Evolutionary conservation across 2,113 vertebrate genomes (phyloP).

Genomic region (Phodopus roborovskii): DNA sequence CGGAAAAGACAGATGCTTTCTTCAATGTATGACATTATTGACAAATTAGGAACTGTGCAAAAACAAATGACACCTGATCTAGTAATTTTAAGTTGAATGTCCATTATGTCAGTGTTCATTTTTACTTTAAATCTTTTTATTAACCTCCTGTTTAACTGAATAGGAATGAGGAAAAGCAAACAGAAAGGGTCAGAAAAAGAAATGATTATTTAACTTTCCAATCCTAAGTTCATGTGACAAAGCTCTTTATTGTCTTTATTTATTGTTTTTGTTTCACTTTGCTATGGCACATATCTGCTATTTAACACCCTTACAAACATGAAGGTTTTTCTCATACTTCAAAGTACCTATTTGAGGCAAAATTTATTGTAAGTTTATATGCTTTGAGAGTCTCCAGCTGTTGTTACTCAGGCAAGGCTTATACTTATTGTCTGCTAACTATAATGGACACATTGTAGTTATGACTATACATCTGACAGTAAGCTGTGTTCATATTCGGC

Average conservation of each 20-base stretch:
- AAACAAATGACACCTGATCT: not conserved
- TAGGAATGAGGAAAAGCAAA: not conserved
- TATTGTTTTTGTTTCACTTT: not conserved
- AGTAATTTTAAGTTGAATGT: not conserved
- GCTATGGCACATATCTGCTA: not conserved
- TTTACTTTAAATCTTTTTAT: not conserved
- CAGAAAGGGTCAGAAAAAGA: not conserved
- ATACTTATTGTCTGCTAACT: not conserved
- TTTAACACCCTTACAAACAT: not conserved
- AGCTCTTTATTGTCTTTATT: not conserved
- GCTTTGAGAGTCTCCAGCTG: conserved; percentile 42
- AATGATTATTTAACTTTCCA: not conserved
- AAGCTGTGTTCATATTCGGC: not conserved
- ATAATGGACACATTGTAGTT: not conserved
- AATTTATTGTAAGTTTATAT: conserved; percentile 33
- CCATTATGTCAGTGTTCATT: not conserved
- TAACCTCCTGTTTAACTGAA: not conserved
- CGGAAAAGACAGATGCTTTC: not conserved
- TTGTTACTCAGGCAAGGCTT: not conserved
- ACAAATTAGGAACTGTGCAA: not conserved
- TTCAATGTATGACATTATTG: not conserved
- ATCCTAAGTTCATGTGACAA: not conserved
- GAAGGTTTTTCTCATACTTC: not conserved
- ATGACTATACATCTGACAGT: not conserved
- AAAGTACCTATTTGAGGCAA: conserved; percentile 41